phyloP scores from a whole-genome alignment of 2,113 vertebrate species.

The Hydrochoerus hydrochaeris region DNA sequence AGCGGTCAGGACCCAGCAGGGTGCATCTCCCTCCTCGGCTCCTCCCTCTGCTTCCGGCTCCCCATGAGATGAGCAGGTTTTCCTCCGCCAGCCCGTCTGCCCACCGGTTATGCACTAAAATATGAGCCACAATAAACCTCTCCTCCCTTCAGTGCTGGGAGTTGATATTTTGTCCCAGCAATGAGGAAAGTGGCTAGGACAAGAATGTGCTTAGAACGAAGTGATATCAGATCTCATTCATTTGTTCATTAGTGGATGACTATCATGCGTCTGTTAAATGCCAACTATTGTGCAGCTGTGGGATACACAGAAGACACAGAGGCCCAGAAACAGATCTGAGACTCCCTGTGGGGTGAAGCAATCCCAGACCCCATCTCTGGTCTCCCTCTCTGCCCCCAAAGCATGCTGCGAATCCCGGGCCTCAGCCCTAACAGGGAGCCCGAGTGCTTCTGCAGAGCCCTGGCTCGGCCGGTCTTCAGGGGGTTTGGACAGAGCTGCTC shows the following conservation, averaged over 20 bases:
- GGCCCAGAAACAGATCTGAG: neutral
- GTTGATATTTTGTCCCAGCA: neutral
- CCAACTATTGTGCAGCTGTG: neutral
- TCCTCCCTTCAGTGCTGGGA: neutral
- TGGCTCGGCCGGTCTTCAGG: neutral
- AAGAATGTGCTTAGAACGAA: neutral
- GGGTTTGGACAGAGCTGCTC: neutral
- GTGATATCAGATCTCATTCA: neutral
- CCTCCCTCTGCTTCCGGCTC: neutral
- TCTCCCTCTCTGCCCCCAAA: neutral
- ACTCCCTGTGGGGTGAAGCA: neutral
- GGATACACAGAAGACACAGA: neutral
- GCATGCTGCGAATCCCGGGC: neutral
- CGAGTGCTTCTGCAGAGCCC: neutral
- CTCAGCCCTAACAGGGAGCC: neutral
- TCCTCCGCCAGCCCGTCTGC: neutral
- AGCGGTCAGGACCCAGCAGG: neutral
- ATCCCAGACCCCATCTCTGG: neutral
- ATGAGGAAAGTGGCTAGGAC: neutral
- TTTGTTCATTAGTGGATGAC: neutral
- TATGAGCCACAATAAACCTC: neutral
- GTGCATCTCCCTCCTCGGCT: neutral
- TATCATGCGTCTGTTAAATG: neutral
- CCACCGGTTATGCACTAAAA: neutral
- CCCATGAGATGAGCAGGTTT: neutral